phyloP scores from a whole-genome alignment of 2,113 vertebrate genomes.

The Nothocercus julius region DNA sequence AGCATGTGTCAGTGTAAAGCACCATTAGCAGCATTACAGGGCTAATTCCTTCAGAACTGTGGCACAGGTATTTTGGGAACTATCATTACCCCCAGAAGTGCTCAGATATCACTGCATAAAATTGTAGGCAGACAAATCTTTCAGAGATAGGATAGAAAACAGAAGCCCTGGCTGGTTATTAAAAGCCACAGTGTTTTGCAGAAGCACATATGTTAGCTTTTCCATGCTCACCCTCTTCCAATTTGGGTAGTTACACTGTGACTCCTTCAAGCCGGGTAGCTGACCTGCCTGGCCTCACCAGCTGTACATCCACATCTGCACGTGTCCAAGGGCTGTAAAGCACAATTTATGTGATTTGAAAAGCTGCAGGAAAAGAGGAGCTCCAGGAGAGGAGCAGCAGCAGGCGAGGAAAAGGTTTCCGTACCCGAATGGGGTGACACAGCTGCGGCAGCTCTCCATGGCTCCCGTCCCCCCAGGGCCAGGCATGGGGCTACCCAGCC shows the following conservation, averaged over 20 bases:
- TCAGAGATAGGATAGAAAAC: slow-evolving; percentile 47
- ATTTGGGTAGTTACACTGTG: slow-evolving; percentile 36
- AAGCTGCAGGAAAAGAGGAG: not conserved
- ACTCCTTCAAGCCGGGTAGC: slow-evolving; percentile 33
- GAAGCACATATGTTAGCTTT: slow-evolving; percentile 42
- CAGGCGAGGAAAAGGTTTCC: not conserved
- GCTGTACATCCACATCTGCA: slow-evolving; percentile 15
- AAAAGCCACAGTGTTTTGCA: slow-evolving; percentile 5
- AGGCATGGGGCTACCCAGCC: not conserved
- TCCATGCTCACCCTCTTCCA: slow-evolving; percentile 22
- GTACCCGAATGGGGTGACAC: accelerated
- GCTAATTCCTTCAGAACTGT: slow-evolving; percentile 4
- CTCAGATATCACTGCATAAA: slow-evolving; percentile 29
- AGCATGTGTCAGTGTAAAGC: not conserved
- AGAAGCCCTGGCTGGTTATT: slow-evolving; percentile 39
- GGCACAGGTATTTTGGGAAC: not conserved
- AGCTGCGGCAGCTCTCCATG: no score
- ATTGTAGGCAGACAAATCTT: slow-evolving; percentile 27
- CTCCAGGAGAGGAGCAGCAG: not conserved
- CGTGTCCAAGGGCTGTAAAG: not conserved
- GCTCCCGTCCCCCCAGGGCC: no score
- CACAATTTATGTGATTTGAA: not conserved
- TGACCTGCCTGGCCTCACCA: slow-evolving; percentile 39
- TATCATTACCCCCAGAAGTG: not conserved
- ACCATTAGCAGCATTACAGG: not conserved